These are phyloP conservation scores for Tipula confusa DNA, from an alignment of 2,888 invertebrate genomes.

Conservation along the genomic window DNA sequence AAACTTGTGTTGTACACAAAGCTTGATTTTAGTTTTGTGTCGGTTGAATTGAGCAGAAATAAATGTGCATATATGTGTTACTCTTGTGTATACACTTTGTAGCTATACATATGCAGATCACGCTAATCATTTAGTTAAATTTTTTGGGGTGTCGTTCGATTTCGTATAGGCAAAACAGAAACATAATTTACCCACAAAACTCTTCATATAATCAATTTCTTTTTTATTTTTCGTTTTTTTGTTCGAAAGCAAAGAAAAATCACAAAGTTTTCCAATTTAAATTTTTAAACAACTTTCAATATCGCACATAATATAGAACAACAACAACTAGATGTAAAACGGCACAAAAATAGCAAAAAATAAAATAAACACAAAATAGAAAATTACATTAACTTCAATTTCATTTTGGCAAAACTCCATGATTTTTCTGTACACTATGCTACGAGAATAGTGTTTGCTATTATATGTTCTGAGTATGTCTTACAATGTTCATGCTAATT, in stretches of 20 bases:
- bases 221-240: neutral
- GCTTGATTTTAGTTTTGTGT: neutral
- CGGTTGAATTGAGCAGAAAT: neutral
- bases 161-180: neutral
- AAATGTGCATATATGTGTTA: neutral
- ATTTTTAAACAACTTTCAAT: constrained; percentile 20
- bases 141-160: too few relatives aligned
- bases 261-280: constrained; percentile 25
- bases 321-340: neutral
- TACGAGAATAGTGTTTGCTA: neutral
- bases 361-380: neutral
- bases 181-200: neutral
- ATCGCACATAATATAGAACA: neutral
- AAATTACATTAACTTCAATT: constrained; percentile 20
- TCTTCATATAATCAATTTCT: neutral
- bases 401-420: neutral
- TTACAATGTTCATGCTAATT: neutral
- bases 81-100: neutral
- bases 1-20: neutral
- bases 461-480: too few relatives aligned
- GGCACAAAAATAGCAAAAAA: neutral
- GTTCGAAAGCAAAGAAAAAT: neutral
- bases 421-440: neutral
- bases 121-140: neutral
- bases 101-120: neutral